phyloP scores from a whole-genome alignment of 2,888 invertebrate genomes.

The Cephus spinipes region DNA sequence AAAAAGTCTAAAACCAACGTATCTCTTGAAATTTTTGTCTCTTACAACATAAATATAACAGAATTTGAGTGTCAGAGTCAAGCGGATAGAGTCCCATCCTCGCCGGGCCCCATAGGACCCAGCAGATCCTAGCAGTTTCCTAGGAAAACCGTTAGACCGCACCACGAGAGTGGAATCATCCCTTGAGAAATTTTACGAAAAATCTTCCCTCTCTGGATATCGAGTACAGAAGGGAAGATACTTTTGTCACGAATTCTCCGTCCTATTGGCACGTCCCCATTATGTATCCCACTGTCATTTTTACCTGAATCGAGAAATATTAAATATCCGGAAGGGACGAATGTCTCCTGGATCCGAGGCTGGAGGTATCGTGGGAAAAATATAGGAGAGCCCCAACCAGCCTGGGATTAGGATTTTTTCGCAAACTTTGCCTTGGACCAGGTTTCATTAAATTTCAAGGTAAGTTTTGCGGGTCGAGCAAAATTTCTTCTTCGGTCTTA shows the following conservation, averaged over 20 bases:
- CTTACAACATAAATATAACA: neutral
- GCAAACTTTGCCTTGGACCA: neutral
- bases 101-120: neutral
- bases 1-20: neutral
- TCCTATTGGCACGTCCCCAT: neutral
- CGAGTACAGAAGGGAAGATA: neutral
- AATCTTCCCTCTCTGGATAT: neutral
- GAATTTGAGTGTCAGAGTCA: neutral
- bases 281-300: conserved; percentile 10
- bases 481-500: neutral
- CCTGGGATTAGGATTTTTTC: neutral
- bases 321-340: conserved; percentile 14
- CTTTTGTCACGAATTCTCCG: neutral
- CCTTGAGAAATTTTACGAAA: neutral
- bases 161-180: neutral
- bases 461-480: neutral
- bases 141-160: neutral
- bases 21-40: neutral
- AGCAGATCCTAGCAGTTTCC: neutral
- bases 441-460: neutral
- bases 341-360: conserved; percentile 18
- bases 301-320: conserved; percentile 35
- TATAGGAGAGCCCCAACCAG: neutral
- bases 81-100: neutral
- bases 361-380: conserved; percentile 38